Evolutionary conservation across 2,888 invertebrate species (phyloP).

Genomic region (Baccha elongata): DNA sequence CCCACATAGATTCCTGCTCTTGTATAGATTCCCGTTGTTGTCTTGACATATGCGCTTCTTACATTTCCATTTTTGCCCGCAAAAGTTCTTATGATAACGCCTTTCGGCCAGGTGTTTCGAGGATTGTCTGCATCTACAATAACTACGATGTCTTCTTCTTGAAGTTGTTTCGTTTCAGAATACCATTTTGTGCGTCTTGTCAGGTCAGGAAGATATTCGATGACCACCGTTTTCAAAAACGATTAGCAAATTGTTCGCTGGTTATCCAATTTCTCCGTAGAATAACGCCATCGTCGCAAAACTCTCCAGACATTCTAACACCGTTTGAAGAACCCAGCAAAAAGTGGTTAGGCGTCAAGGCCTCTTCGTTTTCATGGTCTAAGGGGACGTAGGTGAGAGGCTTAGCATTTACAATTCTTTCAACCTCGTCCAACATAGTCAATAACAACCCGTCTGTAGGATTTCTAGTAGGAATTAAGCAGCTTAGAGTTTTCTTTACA

Average conservation of each 20-base stretch:
- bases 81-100: no score
- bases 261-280: constrained; percentile 32
- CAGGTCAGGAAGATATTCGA: constrained; percentile 13
- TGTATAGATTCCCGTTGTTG: constrained; percentile 7
- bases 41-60: constrained; percentile 17
- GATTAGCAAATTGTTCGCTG: constrained; percentile 30
- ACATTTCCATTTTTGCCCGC: background rate
- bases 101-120: no score
- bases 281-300: constrained; percentile 6
- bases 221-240: constrained; percentile 73
- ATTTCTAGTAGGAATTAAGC: constrained; percentile 49
- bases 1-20: constrained; percentile 23
- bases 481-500: constrained; percentile 55
- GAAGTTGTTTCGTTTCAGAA: background rate
- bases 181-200: constrained; percentile 21
- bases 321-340: constrained; percentile 54
- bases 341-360: constrained; percentile 74
- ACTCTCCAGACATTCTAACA: background rate
- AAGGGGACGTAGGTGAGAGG: constrained; percentile 33
- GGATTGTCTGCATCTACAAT: no score
- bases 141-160: no score
- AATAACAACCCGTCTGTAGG: constrained; percentile 69
- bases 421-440: constrained; percentile 45
- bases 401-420: constrained; percentile 71
- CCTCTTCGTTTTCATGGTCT: constrained; percentile 50